Conservation (phyloP, 1,140 invertebrate genomes). For the Steinernema khuongi region DNA sequence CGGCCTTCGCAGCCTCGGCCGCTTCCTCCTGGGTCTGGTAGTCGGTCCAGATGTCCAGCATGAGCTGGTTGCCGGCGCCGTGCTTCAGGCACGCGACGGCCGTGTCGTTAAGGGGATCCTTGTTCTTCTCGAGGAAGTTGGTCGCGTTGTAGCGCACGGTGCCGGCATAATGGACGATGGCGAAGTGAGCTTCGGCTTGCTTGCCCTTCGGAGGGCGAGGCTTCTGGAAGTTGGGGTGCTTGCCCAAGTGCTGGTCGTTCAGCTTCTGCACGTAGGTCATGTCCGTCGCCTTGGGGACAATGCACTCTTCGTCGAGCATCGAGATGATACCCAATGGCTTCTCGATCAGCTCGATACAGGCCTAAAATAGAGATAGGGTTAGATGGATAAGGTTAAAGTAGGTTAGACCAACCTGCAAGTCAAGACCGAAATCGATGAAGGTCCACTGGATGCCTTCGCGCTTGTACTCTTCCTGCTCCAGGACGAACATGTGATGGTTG, state of each 20-base stretch:
- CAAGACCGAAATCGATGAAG: slow-evolving; percentile 99
- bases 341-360: slow-evolving; percentile 98
- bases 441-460: slow-evolving; percentile 95
- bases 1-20: slow-evolving; percentile 53
- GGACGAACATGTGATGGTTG: slow-evolving; percentile 99
- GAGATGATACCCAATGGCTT: slow-evolving; percentile 99
- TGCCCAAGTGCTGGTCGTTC: slow-evolving; percentile 96
- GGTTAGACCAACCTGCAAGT: slow-evolving; percentile 70
- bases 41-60: slow-evolving; percentile 52
- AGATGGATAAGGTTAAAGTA: not conserved
- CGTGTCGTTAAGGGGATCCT: slow-evolving; percentile 68
- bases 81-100: slow-evolving; percentile 81
- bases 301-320: slow-evolving; percentile 99
- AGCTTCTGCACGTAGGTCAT: slow-evolving; percentile 96
- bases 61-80: slow-evolving; percentile 45
- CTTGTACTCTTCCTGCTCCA: slow-evolving; percentile 99
- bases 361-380: slow-evolving; percentile 55
- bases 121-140: slow-evolving; percentile 59
- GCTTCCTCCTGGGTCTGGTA: slow-evolving; percentile 56
- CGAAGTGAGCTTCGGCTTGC: slow-evolving; percentile 69
- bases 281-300: slow-evolving; percentile 99
- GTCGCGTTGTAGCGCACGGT: slow-evolving; percentile 63
- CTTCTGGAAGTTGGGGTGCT: slow-evolving; percentile 88
- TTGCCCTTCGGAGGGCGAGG: slow-evolving; percentile 93
- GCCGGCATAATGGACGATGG: slow-evolving; percentile 58